These are phyloP conservation scores for Scaptomyza polygonia DNA, from an alignment of 2,888 invertebrate species.

Conservation along the genomic window DNA sequence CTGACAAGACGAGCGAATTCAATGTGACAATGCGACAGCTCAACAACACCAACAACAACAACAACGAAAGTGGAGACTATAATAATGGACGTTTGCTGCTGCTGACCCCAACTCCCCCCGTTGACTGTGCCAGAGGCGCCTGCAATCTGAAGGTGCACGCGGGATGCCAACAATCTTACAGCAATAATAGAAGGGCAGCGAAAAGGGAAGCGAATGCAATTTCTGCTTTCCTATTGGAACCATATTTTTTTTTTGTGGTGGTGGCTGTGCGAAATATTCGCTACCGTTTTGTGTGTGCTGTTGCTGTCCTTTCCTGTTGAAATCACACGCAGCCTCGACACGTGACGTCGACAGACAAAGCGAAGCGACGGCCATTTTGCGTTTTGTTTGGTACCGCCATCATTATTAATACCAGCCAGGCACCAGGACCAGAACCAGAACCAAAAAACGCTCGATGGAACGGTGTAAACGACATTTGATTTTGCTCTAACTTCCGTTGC, in stretches of 20 bases:
- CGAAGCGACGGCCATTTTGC: conserved; percentile 63
- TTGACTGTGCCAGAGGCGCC: conserved; percentile 8
- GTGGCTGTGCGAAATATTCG: conserved; percentile 36
- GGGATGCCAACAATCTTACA: conserved; percentile 29
- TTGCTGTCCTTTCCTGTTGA: conserved; percentile 40
- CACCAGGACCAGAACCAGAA: conserved; percentile 11
- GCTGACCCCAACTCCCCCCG: conserved; percentile 26
- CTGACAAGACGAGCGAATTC: conserved; percentile 63
- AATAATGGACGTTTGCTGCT: conserved; percentile 38
- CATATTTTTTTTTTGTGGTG: conserved; percentile 13
- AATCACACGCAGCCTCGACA: conserved; percentile 72
- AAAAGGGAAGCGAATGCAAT: conserved; percentile 25
- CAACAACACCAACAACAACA: conserved; percentile 22
- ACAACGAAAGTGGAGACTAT: conserved; percentile 9
- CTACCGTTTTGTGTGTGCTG: conserved; percentile 40
- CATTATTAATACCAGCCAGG: conserved; percentile 69
- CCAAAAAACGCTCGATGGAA: conserved; percentile 20
- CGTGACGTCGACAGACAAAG: conserved; percentile 56
- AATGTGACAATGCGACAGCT: conserved; percentile 61
- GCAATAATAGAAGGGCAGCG: conserved; percentile 6
- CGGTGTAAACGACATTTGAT: conserved; percentile 50
- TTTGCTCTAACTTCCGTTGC: conserved; percentile 68
- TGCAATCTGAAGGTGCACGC: conserved; percentile 43
- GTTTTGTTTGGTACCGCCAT: conserved; percentile 64
- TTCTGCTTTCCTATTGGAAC: conserved; percentile 1